Conservation (phyloP, 2,888 invertebrate genomes). For the Ctena decussata region DNA sequence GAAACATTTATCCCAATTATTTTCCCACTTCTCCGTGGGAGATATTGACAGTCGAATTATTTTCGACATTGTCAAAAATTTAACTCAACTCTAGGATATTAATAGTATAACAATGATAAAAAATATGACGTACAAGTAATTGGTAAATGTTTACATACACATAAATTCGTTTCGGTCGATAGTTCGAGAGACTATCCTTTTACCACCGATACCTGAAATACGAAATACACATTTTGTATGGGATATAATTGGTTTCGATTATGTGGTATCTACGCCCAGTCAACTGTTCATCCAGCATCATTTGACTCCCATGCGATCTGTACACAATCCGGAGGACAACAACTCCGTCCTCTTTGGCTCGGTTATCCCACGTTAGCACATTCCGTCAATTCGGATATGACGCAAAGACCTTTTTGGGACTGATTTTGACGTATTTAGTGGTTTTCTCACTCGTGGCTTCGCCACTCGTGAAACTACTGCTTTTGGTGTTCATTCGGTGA, state of each 20-base stretch:
- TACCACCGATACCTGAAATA: not conserved
- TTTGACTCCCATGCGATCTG: conserved; percentile 2
- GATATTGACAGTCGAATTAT: not conserved
- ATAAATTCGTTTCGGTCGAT: not conserved
- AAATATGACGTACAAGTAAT: not conserved
- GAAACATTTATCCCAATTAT: not conserved
- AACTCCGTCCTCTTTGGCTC: not conserved
- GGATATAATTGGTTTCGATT: not conserved
- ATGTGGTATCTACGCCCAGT: not conserved
- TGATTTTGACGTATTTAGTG: not conserved
- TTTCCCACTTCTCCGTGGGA: not conserved
- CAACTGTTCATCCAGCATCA: not conserved
- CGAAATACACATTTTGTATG: not conserved
- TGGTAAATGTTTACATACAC: not conserved
- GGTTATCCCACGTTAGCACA: not conserved
- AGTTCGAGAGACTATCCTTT: conserved; percentile 5
- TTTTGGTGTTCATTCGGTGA: too few species aligned
- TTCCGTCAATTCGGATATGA: not conserved
- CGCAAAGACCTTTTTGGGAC: not conserved
- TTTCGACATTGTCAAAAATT: not conserved
- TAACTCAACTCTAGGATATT: not conserved
- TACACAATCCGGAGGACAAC: not conserved
- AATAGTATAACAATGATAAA: not conserved
- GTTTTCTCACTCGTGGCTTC: too few species aligned
- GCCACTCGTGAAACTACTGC: too few species aligned